Base-by-base conservation (phyloP, 1,140 invertebrate species). In the Neuroterus valhalla region DNA sequence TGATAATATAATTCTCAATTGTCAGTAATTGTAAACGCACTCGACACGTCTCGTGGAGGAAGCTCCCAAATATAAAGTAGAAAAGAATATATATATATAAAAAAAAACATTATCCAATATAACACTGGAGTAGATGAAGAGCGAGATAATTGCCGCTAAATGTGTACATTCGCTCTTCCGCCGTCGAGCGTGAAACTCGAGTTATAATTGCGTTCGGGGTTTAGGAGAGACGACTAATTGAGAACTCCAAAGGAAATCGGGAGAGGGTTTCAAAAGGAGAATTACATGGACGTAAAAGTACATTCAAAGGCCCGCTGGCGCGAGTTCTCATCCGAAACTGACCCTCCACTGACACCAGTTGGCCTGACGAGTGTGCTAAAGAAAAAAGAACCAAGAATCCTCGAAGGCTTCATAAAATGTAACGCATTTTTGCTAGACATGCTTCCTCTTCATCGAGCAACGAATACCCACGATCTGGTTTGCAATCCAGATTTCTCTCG, bases 251-350 rank as follows among this genome's bases (percentile, higher is more conserved):
- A n/a, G 48, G 48, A 50, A 50, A 50, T 19, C 17, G 38, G 17
- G 23, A 62, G 6, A 17, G 66, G 11, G 15, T 44, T 67, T 67
- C 66, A 68, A n/a, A 42, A 68, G 66, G n/a, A 19, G 15, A 23
- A 23, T 62, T 62, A 23, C 11, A 26, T 3, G 11, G 23, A 62
- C 14, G 66, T 45, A 45, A 68, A 45, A 68, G n/a, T 68, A 68
- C 66, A 62, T 31, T 62, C 55, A 38, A 68, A 68, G 43, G 71
- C 73, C 68, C 70, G 52, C 71, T 78, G 74, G 70, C 74, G 73
- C 72, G 70, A 78, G 52, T 75, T 74, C 66, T 46, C 67, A 68
- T 70, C 68, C 45, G 45, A 14, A 70, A 70, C 45, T 70, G 68
- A 70, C 68, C 62, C 62, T 72, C 62, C 14, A 38, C 4, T 23